These are phyloP conservation scores for Eutolmus rufibarbis DNA, from an alignment of 2,888 invertebrate genomes.

Conservation along the genomic window DNA sequence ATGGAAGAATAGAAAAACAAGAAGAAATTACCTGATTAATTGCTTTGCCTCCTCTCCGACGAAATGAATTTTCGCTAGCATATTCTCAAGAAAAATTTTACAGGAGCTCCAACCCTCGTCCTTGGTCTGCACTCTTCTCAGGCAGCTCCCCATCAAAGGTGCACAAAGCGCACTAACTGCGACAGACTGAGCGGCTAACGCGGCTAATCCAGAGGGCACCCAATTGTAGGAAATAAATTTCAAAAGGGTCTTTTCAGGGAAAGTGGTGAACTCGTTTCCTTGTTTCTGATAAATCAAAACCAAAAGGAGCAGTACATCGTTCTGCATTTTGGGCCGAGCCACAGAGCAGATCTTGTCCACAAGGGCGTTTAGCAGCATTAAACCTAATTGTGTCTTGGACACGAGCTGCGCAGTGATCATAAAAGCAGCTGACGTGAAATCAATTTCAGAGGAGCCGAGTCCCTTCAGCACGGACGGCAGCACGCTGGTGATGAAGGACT, in stretches of 20 bases:
- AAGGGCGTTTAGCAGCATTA: constrained; percentile 68
- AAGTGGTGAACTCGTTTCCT: constrained; percentile 60
- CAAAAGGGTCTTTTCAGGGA: constrained; percentile 66
- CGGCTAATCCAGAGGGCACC: constrained; percentile 65
- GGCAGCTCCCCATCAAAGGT: constrained; percentile 66
- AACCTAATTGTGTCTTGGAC: constrained; percentile 69
- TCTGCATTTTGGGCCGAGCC: constrained; percentile 65
- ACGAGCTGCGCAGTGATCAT: constrained; percentile 77
- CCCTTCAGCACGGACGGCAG: constrained; percentile 77
- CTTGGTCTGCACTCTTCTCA: constrained; percentile 65
- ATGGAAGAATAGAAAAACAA: no score
- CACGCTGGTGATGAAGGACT: constrained; percentile 73
- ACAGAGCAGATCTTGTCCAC: constrained; percentile 68
- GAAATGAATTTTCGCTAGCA: constrained; percentile 70
- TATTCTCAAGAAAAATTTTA: constrained; percentile 66
- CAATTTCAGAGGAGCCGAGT: constrained; percentile 70
- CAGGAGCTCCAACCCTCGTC: constrained; percentile 64
- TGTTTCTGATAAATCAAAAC: constrained; percentile 77
- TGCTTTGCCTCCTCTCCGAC: constrained; percentile 66
- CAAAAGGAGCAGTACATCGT: constrained; percentile 72
- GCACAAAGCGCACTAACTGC: constrained; percentile 68
- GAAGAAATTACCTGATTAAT: constrained; percentile 67
- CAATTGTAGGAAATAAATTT: constrained; percentile 64
- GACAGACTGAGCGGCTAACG: constrained; percentile 66
- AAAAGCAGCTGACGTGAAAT: constrained; percentile 77